Conservation (phyloP, 2,888 invertebrate genomes). For the Digitonthophagus gazella region DNA sequence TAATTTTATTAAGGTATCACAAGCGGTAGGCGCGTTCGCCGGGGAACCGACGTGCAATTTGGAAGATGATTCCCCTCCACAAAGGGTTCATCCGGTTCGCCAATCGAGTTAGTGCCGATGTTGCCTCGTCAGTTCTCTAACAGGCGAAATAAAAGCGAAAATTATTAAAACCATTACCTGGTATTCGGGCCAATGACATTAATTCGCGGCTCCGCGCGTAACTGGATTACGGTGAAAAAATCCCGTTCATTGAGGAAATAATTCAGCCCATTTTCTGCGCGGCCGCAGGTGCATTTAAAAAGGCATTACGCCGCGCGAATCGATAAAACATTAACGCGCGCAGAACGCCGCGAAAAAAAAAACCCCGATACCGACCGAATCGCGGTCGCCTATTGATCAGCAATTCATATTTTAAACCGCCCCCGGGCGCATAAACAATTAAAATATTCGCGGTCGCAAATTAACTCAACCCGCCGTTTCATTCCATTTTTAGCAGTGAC, state of each 20-base stretch:
- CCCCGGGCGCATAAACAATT: not conserved
- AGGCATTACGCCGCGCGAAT: not conserved
- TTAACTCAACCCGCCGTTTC: not conserved
- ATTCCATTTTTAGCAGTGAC: not conserved
- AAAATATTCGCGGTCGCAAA: not conserved
- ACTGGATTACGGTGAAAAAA: not conserved
- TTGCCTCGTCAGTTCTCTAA: not conserved
- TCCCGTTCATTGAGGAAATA: not conserved
- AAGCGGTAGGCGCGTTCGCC: not conserved
- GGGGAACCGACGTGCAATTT: too few relatives aligned
- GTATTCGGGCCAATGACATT: slow-evolving; percentile 12
- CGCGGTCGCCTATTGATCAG: not conserved
- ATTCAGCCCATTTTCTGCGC: not conserved
- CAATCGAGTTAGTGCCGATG: slow-evolving; percentile 15
- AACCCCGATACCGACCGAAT: not conserved
- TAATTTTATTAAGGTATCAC: slow-evolving; percentile 9
- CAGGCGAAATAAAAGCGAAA: not conserved
- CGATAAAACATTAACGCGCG: not conserved
- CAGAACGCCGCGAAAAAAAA: not conserved
- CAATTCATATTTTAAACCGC: not conserved
- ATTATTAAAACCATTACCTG: not conserved
- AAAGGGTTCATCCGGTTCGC: slow-evolving; percentile 17
- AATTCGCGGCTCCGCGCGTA: not conserved
- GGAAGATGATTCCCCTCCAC: not conserved
- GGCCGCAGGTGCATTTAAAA: not conserved